Evolutionary conservation across 2,888 invertebrate species (phyloP).

Genomic region (Nomada hirtipes): DNA sequence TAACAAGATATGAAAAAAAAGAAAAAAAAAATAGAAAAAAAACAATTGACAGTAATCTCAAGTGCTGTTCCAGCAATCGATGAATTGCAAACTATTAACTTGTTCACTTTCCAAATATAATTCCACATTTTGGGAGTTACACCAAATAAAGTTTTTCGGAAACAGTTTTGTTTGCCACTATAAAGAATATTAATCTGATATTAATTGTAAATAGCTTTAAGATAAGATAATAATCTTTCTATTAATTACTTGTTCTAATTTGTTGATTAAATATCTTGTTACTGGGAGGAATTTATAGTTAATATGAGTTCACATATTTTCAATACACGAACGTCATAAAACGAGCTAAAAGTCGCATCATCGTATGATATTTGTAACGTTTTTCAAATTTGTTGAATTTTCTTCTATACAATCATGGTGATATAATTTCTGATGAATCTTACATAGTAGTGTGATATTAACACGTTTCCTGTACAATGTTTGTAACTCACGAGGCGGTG

Average conservation of each 20-base stretch:
- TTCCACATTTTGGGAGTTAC: slow-evolving; percentile 49
- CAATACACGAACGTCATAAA: slow-evolving; percentile 23
- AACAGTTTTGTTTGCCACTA: slow-evolving; percentile 47
- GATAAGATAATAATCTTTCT: slow-evolving; percentile 56
- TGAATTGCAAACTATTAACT: slow-evolving; percentile 45
- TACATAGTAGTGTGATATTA: slow-evolving; percentile 15
- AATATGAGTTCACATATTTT: slow-evolving; percentile 27
- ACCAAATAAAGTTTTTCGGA: slow-evolving; percentile 42
- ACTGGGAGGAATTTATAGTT: slow-evolving; percentile 29
- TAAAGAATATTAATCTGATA: slow-evolving; percentile 57
- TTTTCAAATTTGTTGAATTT: slow-evolving; percentile 26
- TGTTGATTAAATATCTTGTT: slow-evolving; percentile 54
- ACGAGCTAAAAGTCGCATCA: slow-evolving; percentile 10
- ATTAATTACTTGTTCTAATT: slow-evolving; percentile 56
- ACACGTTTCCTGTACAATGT: neutral
- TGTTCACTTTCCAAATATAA: slow-evolving; percentile 48
- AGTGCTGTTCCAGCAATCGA: slow-evolving; percentile 37
- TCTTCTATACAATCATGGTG: slow-evolving; percentile 37
- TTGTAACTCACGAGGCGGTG: too few relatives aligned
- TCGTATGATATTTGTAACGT: slow-evolving; percentile 4
- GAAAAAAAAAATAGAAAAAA: neutral
- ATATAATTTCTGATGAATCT: slow-evolving; percentile 33
- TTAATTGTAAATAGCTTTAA: slow-evolving; percentile 68
- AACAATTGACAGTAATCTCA: slow-evolving; percentile 45
- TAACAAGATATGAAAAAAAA: slow-evolving; percentile 23